Evolutionary conservation across 2,888 invertebrate species (phyloP), one percentile per base, ranked within the genome.

Genomic region (Habrosyne pyritoides): DNA sequence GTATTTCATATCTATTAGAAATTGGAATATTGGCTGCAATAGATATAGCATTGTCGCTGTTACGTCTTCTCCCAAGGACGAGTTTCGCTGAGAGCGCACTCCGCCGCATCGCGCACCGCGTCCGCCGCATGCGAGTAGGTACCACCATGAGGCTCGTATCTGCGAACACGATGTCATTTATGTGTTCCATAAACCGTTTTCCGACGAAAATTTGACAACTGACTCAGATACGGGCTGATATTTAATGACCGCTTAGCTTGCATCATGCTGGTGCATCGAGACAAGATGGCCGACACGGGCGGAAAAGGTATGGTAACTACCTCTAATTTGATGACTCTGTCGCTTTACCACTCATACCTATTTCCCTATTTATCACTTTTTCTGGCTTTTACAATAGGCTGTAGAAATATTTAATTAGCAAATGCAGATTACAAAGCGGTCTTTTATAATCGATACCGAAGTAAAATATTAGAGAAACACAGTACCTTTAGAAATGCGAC

Each of bases 81-180:
- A 79, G 68, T 82, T 81, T 78, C 79, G 79, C 86, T 81, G 86
- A 84, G 71, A 83, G 79, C 79, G 81, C 90, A 89, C 89, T 70
- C 69, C 84, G 86, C 85, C 79, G 81, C 87, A 89, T 85, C 87
- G 87, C 83, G 85, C 90, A 89, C 91, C 79, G 83, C 86, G 87
- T 77, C 78, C 87, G 86, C 79, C 87, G 91, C 91, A 91, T 90
- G 91, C 85, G 79, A 84, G 81, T 91, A 90, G 88, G 86, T 86
- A 87, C 79, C 77, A 80, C 76, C 61, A 70, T 64, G 52, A 62
- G 57, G 66, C 72, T 76, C 66, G 68, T 77, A 73, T 80, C 75
- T 75, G 64, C 51, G 58, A 63, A 53, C 61, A 59, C 59, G 64
- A 70, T 72, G 71, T 71, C 67, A 67, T 73, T 47, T 2, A 14